phyloP scores from a whole-genome alignment of 2,113 vertebrate species.

The Xyrauchen texanus region DNA sequence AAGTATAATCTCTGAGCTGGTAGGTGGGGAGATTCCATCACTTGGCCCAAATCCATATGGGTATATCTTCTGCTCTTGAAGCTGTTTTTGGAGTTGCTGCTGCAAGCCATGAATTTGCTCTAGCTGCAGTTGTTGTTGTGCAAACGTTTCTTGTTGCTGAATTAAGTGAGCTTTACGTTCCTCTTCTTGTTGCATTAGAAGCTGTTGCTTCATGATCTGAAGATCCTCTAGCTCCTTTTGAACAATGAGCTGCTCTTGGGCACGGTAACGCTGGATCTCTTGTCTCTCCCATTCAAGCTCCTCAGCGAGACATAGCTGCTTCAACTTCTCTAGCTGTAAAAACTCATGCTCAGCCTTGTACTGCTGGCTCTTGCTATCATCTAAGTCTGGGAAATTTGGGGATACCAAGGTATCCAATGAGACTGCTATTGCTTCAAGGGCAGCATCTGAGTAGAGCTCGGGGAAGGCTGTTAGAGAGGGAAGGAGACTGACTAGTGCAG shows the following conservation, averaged over 20 bases:
- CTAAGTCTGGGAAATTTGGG: constrained; percentile 80
- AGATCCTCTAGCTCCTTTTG: constrained; percentile 96
- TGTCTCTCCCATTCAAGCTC: constrained; percentile 97
- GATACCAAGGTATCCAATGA: constrained; percentile 77
- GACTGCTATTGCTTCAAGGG: constrained; percentile 84
- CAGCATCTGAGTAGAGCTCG: constrained; percentile 84
- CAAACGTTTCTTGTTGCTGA: constrained; percentile 93
- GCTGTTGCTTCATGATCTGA: constrained; percentile 94
- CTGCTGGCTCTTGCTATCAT: constrained; percentile 91
- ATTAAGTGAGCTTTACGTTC: constrained; percentile 94
- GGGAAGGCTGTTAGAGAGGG: constrained; percentile 83
- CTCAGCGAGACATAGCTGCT: constrained; percentile 94
- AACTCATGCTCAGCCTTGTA: constrained; percentile 93
- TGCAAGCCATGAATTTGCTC: constrained; percentile 97
- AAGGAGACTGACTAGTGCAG: constrained; percentile 77
- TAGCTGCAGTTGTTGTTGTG: constrained; percentile 91
- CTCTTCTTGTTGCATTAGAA: constrained; percentile 93
- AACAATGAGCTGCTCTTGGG: constrained; percentile 95
- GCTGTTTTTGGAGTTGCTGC: constrained; percentile 91
- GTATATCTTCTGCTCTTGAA: constrained; percentile 91
- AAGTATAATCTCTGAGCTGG: constrained; percentile 82
- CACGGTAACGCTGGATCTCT: constrained; percentile 95
- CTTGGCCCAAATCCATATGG: constrained; percentile 81
- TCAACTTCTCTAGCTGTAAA: constrained; percentile 94
- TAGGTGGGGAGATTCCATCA: constrained; percentile 73